Conservation (phyloP, 64 coral and sea anemone species). For the Dendrophyllia cribrosa region DNA sequence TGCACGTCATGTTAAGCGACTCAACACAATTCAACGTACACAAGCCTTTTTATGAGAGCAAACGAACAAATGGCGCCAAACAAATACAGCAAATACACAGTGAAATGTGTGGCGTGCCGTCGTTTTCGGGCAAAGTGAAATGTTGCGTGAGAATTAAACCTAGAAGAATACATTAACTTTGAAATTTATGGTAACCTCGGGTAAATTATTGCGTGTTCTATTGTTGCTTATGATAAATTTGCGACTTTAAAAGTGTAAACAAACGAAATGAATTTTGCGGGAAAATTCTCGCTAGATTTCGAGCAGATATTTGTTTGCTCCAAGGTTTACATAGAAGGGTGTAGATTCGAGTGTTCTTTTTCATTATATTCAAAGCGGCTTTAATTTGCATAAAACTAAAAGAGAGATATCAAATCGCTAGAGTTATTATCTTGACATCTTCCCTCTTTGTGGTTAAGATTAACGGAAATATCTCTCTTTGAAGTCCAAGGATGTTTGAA, state of each 20-base stretch:
- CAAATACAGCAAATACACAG: background rate
- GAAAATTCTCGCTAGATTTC: background rate
- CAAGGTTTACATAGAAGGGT: background rate
- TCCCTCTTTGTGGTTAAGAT: background rate
- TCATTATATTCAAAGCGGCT: background rate
- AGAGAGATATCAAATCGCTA: background rate
- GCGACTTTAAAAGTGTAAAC: background rate
- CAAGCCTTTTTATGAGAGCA: background rate
- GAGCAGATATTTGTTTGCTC: slow-evolving; percentile 18
- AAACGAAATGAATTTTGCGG: background rate
- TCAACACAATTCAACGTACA: slow-evolving; percentile 16
- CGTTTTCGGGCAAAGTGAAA: background rate
- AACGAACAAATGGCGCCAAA: slow-evolving; percentile 1
- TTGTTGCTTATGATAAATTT: background rate
- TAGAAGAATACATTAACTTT: background rate
- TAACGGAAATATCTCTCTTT: background rate
- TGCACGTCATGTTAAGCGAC: slow-evolving; percentile 1
- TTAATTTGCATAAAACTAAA: slow-evolving; percentile 26
- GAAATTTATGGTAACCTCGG: background rate
- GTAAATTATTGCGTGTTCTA: background rate
- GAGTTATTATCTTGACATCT: background rate
- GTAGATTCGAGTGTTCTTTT: slow-evolving; percentile 4
- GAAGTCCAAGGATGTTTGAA: slow-evolving; percentile 11
- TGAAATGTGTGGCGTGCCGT: background rate
- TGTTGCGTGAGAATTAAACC: slow-evolving; percentile 1